Percentiles rank a stretch among this genome's conserved stretches.
Conservation (phyloP, 2,888 invertebrate species). For the Polydrusus tereticollis region DNA sequence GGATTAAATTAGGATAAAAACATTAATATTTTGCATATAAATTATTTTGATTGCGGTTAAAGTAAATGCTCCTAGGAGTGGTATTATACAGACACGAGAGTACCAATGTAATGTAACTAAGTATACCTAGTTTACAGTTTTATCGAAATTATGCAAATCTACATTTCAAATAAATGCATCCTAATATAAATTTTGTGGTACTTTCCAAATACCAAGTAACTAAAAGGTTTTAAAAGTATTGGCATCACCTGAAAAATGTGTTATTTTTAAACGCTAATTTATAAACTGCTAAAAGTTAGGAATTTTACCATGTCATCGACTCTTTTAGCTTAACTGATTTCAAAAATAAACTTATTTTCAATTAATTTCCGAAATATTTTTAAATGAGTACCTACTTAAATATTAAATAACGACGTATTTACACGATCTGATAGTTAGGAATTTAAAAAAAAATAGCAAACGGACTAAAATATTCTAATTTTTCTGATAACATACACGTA, state of each 20-base stretch:
- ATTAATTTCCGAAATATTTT: slow-evolving; percentile 9
- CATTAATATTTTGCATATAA: no score
- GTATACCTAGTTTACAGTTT: no score
- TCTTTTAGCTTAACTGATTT: slow-evolving; percentile 4
- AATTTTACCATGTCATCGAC: slow-evolving; percentile 14
- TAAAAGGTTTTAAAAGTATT: not conserved
- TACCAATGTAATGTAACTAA: no score
- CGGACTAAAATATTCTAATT: no score
- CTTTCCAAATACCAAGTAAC: not conserved
- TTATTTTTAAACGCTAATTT: slow-evolving; percentile 9
- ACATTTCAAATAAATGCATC: not conserved
- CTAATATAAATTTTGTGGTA: not conserved
- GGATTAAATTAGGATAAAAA: no score
- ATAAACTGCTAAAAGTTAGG: slow-evolving; percentile 4
- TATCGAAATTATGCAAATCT: no score
- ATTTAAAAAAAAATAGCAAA: no score
- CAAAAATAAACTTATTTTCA: slow-evolving; percentile 8
- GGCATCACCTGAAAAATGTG: slow-evolving; percentile 5
- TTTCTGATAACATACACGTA: no score
- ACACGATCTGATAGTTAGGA: not conserved
- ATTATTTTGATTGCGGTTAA: no score
- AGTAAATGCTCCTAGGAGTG: no score
- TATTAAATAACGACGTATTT: not conserved
- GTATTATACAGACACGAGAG: no score
- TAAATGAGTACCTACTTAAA: not conserved